Base-by-base conservation (phyloP, 2,888 invertebrate genomes). In the Scotopteryx bipunctaria region DNA sequence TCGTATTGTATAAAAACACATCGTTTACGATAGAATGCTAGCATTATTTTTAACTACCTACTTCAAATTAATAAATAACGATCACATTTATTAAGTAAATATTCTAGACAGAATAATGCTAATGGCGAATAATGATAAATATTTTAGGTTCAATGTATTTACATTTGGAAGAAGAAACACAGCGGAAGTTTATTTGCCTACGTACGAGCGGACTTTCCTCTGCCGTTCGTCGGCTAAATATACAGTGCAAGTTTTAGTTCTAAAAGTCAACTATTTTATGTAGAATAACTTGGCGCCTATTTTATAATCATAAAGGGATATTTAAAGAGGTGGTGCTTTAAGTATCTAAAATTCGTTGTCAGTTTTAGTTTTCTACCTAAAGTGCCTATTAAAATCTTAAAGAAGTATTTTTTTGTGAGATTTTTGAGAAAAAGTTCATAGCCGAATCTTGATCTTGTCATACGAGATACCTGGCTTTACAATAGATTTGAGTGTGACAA, bases 51-150 rank as follows among this genome's bases (percentile, higher is more conserved):
- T 64, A 66, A 55, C 46, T 58, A 43, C 53, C 62, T 63, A 55
- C 33, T 49, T 68, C n/a, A 69, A 68, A 71, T 70, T 76, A 66
- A 65, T 57, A 21, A 42, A 76, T 77, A 79, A n/a, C 66, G 67
- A 80, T 82, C 77, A 83, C 79, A 81, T 70, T 54, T 73, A 71
- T 77, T 76, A 78, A 74, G 73, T 78, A 75, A 69, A 69, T 31
- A 29, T 43, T 47, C 21, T 37, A 33, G 32, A 46, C 5, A 35
- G 65, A 68, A 53, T 57, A 57, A 57, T 46, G 41, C 38, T 54
- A 53, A 52, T 51, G 41, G 41, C 53, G 53, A 45, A 38, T 55
- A 33, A 14, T 31, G 27, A 43, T 37, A 29, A 29, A 29, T 31
- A 19, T 33, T 32, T 33, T 27, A 32, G 33, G 14, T 14, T 23